Percentiles rank a stretch among this genome's conserved stretches.
Conservation (phyloP, 2,888 invertebrate genomes). For the Synanthedon tipuliformis region DNA sequence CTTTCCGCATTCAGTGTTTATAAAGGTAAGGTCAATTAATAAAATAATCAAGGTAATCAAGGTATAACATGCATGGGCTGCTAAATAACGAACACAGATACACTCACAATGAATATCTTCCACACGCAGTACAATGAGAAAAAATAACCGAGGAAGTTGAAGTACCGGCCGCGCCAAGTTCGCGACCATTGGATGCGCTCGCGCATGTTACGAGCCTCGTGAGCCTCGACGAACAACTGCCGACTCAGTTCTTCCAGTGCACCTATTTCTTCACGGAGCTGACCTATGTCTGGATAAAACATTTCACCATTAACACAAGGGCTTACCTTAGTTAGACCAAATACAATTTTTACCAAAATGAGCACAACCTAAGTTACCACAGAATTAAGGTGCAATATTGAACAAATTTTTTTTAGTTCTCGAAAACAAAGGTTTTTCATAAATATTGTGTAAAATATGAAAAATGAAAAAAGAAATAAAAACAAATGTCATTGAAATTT, state of each 20-base stretch:
- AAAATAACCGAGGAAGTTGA: constrained; percentile 97
- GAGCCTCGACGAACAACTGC: constrained; percentile 96
- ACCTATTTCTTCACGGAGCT: constrained; percentile 85
- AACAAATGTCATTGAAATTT: too few relatives aligned
- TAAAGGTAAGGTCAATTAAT: too few relatives aligned
- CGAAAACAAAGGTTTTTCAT: too few relatives aligned
- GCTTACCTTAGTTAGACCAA: constrained; percentile 1
- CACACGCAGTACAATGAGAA: constrained; percentile 98
- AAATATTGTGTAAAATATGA: too few relatives aligned
- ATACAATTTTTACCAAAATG: not conserved
- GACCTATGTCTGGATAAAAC: constrained; percentile 74
- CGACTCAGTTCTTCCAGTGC: constrained; percentile 92
- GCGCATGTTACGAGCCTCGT: constrained; percentile 90
- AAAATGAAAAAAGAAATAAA: too few relatives aligned
- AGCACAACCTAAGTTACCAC: too few relatives aligned
- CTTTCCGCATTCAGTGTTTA: too few relatives aligned
- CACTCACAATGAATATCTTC: constrained; percentile 98
- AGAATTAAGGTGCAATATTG: too few relatives aligned
- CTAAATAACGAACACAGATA: not conserved
- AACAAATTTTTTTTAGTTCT: too few relatives aligned
- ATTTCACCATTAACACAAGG: constrained; percentile 1
- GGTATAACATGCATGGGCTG: too few relatives aligned
- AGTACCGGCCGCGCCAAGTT: constrained; percentile 97
- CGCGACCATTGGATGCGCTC: constrained; percentile 94
- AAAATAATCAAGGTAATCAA: too few relatives aligned